Percentiles rank a stretch among this genome's conserved stretches.
These are phyloP conservation scores for Orussus abietinus DNA, from an alignment of 1,140 invertebrate species.

Conservation along the genomic window DNA sequence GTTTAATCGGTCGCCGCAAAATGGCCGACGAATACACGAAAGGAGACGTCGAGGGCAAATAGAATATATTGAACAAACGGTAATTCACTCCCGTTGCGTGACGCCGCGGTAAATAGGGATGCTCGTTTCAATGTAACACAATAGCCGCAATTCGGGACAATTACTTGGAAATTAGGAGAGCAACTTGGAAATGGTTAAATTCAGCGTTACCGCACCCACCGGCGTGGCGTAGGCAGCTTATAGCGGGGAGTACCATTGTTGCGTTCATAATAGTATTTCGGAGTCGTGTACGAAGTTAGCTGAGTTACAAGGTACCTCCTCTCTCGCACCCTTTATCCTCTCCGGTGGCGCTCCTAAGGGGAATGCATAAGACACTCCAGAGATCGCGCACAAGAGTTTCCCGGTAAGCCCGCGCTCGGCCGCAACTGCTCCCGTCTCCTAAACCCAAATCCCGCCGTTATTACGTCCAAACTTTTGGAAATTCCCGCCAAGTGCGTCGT, in stretches of 20 bases:
- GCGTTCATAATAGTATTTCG: constrained; percentile 13
- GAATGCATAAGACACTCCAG: no score
- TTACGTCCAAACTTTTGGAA: no score
- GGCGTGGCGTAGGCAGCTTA: not conserved
- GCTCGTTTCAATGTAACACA: constrained; percentile 3
- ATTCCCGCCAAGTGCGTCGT: no score
- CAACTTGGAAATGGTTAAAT: constrained; percentile 12
- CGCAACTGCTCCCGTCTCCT: no score
- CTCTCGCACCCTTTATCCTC: no score
- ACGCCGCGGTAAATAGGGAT: not conserved
- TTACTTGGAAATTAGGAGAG: constrained; percentile 14
- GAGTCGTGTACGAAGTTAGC: constrained; percentile 5
- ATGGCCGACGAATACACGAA: no score
- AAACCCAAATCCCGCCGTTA: no score
- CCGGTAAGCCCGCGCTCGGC: no score
- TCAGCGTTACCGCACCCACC: constrained; percentile 1
- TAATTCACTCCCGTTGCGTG: not conserved
- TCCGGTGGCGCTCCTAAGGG: no score
- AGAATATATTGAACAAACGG: not conserved
- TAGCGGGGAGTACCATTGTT: constrained; percentile 10
- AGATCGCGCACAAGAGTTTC: no score
- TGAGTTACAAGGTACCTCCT: constrained; percentile 8
- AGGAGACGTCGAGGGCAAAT: no score
- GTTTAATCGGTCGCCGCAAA: no score
- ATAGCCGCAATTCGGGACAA: constrained; percentile 4